These are phyloP conservation scores for Stenolophus ochropezus DNA, from an alignment of 2,888 invertebrate genomes.

Conservation along the genomic window DNA sequence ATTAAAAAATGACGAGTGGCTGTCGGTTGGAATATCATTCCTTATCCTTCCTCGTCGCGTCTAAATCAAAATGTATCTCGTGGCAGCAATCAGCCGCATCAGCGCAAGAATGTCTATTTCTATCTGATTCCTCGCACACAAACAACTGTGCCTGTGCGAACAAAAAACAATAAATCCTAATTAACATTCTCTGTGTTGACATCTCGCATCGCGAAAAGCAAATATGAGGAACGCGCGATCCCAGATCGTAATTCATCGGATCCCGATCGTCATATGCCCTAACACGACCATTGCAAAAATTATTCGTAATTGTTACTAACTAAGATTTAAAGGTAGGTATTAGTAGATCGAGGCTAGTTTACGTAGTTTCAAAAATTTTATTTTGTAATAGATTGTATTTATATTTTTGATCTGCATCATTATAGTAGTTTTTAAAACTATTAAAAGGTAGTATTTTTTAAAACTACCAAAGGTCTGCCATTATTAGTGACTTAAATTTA, in stretches of 20 bases:
- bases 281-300: neutral
- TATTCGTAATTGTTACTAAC: too few species aligned
- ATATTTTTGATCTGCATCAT: too few species aligned
- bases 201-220: conserved; percentile 40
- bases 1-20: conserved; percentile 16
- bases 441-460: too few species aligned
- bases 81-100: conserved; percentile 41
- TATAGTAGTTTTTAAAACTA: too few species aligned
- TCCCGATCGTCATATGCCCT: neutral
- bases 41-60: conserved; percentile 1
- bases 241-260: neutral
- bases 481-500: too few species aligned
- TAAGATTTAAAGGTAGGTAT: too few species aligned
- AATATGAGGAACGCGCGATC: conserved; percentile 26
- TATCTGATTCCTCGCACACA: conserved; percentile 44
- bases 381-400: too few species aligned
- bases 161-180: conserved; percentile 49
- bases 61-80: conserved; percentile 56
- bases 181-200: conserved; percentile 43
- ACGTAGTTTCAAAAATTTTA: too few species aligned
- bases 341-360: too few species aligned
- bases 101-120: conserved; percentile 44
- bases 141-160: conserved; percentile 47
- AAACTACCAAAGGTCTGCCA: too few species aligned
- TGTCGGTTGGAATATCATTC: neutral